Base-by-base conservation (phyloP, 35 echinoderm and acorn worm species). In the Strongylocentrotus purpuratus region DNA sequence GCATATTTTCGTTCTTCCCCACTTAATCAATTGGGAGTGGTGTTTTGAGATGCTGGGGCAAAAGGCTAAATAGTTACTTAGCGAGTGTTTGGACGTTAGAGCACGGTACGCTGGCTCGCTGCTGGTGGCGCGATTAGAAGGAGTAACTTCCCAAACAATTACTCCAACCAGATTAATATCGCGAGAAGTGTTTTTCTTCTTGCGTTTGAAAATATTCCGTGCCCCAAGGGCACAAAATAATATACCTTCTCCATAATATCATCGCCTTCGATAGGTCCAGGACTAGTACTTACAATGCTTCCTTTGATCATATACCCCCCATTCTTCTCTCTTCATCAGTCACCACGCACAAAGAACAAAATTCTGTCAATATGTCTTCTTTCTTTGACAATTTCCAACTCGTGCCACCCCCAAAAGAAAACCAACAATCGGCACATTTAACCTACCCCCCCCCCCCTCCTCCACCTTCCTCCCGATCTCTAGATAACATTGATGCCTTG, bases 21-120 rank as follows among this genome's bases (percentile, higher is more conserved):
- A 55, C 50, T 15, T 55, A 55, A 55, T 55, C 9, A 55, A 55
- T 55, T 55, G 50, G 10, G 50, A 55, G 50, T 78, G 65, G 65
- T 78, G 65, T 78, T 78, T 78, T n/a, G 65, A 78, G 65, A 78
- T 78, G 20, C 65, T 28, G 65, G 65, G 65, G 65, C 22, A 78
- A 78, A n/a, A 78, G 65, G 65, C 65, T 78, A 78, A 78, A 78
- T 78, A 78, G 65, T 78, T 78, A 78, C 65, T n/a, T 78, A 78
- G 65, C 65, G 65, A 78, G 65, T 78, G 22, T 78, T 78, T 78
- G 65, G 20, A 78, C 22, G 22, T 78, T 78, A 78, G 20, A 5
- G 5, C 20, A 78, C 20, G 65, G 65, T 28, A 22, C 65, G 28
- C 65, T n/a, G 65, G 65, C 22, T 78, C 65, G 65, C 28, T 78